These are phyloP conservation scores for Conger conger DNA, from an alignment of 2,113 vertebrate species.

Conservation along the genomic window DNA sequence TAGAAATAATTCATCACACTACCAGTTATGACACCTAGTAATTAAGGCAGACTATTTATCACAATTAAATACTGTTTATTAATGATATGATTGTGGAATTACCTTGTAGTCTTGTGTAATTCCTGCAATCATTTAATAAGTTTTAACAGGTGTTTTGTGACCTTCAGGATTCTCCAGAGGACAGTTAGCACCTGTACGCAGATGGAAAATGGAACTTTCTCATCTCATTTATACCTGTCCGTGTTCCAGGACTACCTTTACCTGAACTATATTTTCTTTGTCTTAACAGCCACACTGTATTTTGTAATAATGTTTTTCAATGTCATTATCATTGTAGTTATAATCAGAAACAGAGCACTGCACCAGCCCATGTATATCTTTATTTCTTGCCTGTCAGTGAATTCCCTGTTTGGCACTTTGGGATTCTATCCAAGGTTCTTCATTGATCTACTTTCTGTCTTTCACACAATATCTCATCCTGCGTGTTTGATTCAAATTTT, in stretches of 20 bases:
- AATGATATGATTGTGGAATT: no score
- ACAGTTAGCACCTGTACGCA: conserved; percentile 13
- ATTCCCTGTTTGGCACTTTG: conserved; percentile 65
- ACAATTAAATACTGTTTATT: no score
- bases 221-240: not conserved
- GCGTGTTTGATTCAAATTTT: conserved; percentile 62
- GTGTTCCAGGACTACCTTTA: not conserved
- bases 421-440: conserved; percentile 66
- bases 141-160: not conserved
- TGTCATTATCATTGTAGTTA: conserved; percentile 38
- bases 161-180: not conserved
- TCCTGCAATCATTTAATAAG: not conserved
- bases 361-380: conserved; percentile 70
- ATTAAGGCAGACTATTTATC: no score
- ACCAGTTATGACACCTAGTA: no score
- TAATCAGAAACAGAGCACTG: conserved; percentile 34
- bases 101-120: no score
- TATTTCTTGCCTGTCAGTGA: conserved; percentile 60
- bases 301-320: conserved; percentile 37
- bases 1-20: no score
- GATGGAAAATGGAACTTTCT: conserved; percentile 17
- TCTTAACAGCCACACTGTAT: conserved; percentile 29
- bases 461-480: conserved; percentile 54
- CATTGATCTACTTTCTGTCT: conserved; percentile 51
- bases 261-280: conserved; percentile 10